phyloP scores from a whole-genome alignment of 2,113 vertebrate genomes.

The Prunella fulvescens region DNA sequence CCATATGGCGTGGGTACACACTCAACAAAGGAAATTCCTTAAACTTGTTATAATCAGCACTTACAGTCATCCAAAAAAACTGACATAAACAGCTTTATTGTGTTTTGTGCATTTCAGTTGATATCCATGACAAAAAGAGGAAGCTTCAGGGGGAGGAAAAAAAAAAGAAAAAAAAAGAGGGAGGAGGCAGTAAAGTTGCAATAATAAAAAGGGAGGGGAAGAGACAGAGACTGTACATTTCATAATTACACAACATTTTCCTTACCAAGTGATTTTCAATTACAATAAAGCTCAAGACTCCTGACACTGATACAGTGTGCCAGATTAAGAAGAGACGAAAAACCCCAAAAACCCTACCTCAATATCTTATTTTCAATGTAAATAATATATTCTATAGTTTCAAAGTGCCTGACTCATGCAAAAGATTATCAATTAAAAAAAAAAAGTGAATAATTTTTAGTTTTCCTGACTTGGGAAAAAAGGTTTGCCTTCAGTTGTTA shows the following conservation, averaged over 20 bases:
- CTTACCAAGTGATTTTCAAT: conserved; percentile 74
- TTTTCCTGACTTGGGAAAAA: conserved; percentile 48
- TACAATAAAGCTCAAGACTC: conserved; percentile 64
- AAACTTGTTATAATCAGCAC: conserved; percentile 89
- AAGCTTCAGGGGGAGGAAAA: conserved; percentile 31
- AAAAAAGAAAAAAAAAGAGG: background rate
- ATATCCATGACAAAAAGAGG: conserved; percentile 84
- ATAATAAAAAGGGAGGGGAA: conserved; percentile 65
- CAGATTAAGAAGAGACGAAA: background rate
- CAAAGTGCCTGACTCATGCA: conserved; percentile 8
- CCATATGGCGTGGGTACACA: conserved; percentile 87
- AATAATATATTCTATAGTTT: conserved; percentile 39
- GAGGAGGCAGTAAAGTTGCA: conserved; percentile 38
- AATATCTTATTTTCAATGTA: conserved; percentile 21
- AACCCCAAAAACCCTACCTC: background rate
- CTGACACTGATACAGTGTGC: conserved; percentile 32
- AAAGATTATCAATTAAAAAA: background rate
- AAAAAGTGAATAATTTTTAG: background rate
- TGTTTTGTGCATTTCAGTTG: conserved; percentile 82
- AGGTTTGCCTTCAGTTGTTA: conserved; percentile 38
- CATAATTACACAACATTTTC: conserved; percentile 67
- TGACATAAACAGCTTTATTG: conserved; percentile 87
- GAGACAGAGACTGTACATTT: conserved; percentile 47
- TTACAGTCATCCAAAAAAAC: conserved; percentile 83
- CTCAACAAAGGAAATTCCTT: conserved; percentile 89